Evolutionary conservation across 2,888 invertebrate genomes (phyloP), one percentile per base, ranked within the genome.

Genomic region (Gastrophysa polygoni): DNA sequence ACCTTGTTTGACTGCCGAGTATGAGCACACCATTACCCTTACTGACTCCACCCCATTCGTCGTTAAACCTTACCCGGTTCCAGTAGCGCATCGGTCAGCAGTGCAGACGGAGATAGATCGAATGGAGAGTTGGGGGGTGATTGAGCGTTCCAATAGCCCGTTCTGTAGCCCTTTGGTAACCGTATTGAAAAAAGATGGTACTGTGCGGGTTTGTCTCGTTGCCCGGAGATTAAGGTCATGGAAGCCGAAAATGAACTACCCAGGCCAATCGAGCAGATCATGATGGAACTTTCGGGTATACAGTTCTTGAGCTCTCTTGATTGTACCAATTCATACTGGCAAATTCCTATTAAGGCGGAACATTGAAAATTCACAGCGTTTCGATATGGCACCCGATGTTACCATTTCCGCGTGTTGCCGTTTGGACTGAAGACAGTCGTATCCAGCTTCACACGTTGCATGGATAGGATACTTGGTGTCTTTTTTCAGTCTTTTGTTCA

Each of bases 291-390:
- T 17, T 71, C 11, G 63, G 68, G 52, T 54, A 51, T 44, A 3
- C 56, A 59, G n/a, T 68, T 61, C 17, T 59, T 73, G 11, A 54
- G 64, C 0, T 60, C 63, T 2, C 38, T 71, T 0, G 72, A 74
- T 52, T 51, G 73, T 6, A 68, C 68, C 0, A 50, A 64, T 24
- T 68, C 71, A 0, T 74, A 72, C 52, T 73, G 73, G 72, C 72
- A 72, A 56, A 63, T 71, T 44, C 56, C 62, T 7, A 16, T 71
- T 0, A 50, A 61, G 4, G 24, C 57, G 29, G 58, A 65, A 2
- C 62, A 66, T 7, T 46, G 65, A 7, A 59, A 65, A 17, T 71
- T 63, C 29, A 73, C 72, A 0, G 71, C 67, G 0, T 71, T 74
- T 55, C 24, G 69, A 32, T 58, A 63, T 8, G 61, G 67, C 5